Conservation (phyloP, 30 jellyfish, hydroid and myxozoan species). For the Nemopilema nomurai region DNA sequence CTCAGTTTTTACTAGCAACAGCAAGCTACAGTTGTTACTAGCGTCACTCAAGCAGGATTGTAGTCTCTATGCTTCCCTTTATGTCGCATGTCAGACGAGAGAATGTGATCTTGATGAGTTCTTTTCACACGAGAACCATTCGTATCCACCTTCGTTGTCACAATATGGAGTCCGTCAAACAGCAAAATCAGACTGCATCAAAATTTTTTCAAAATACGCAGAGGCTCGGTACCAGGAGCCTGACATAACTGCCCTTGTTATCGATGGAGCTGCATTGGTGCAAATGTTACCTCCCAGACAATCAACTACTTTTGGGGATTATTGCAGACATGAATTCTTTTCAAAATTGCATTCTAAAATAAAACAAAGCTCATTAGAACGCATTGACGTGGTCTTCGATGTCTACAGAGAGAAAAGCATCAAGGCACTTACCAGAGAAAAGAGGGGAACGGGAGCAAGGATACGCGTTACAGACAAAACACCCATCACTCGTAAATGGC, state of each 20-base stretch:
- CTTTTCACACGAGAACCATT: conserved; percentile 52
- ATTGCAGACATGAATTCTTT: conserved; percentile 7
- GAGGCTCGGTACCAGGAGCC: conserved; percentile 30
- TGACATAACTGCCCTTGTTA: conserved; percentile 25
- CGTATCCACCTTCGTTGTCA: conserved; percentile 39
- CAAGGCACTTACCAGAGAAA: conserved; percentile 36
- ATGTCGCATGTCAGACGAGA: conserved; percentile 43
- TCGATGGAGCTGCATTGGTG: conserved; percentile 56
- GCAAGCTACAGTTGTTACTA: background rate
- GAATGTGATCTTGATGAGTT: conserved; percentile 27
- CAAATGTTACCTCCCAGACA: conserved; percentile 31
- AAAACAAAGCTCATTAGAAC: background rate
- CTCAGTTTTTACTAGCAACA: background rate
- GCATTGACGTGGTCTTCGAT: conserved; percentile 60
- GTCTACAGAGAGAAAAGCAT: conserved; percentile 24
- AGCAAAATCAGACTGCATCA: conserved; percentile 14
- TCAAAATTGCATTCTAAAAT: background rate
- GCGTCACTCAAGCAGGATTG: conserved; percentile 50
- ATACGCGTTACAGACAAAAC: conserved; percentile 20
- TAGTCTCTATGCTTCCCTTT: conserved; percentile 11
- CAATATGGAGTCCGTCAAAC: conserved; percentile 23
- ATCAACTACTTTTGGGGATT: conserved; percentile 30
- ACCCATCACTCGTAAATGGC: conserved; percentile 33
- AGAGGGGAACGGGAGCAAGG: conserved; percentile 41
- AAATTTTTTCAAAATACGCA: conserved; percentile 18